Evolutionary conservation across 2,113 vertebrate species (phyloP).

Genomic region (Ctenodactylus gundi): DNA sequence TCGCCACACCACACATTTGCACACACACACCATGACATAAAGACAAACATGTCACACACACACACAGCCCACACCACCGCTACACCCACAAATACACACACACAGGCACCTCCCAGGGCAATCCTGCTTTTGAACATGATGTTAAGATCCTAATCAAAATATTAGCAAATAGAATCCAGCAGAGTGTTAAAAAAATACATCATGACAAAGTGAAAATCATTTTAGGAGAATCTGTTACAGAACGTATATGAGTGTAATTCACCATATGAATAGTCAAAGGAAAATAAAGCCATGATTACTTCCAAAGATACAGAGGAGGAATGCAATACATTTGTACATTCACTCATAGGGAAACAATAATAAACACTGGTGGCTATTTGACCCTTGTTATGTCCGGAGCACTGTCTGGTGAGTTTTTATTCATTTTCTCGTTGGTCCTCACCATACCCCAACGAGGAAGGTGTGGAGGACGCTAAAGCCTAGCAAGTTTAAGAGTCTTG

Average conservation of each 20-base stretch:
- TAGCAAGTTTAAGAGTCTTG: slow-evolving; percentile 2
- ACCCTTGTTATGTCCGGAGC: background rate
- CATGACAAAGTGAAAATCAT: background rate
- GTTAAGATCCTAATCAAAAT: background rate
- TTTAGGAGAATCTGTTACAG: slow-evolving; percentile 24
- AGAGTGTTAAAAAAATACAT: background rate
- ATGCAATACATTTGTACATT: slow-evolving; percentile 7
- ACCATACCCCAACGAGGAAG: background rate
- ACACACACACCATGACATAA: background rate
- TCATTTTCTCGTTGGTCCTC: background rate
- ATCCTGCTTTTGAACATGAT: background rate
- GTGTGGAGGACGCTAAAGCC: background rate
- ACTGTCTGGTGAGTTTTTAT: background rate
- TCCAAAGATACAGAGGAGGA: background rate
- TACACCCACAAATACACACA: background rate
- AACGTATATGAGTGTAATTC: slow-evolving; percentile 29
- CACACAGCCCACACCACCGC: background rate
- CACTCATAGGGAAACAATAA: background rate
- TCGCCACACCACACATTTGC: background rate
- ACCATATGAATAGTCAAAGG: slow-evolving; percentile 8
- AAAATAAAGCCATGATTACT: background rate
- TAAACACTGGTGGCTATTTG: background rate
- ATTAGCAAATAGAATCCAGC: background rate
- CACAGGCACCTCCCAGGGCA: background rate
- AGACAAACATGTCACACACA: background rate